phyloP scores from a whole-genome alignment of 2,113 vertebrate species.

The Bungarus multicinctus region DNA sequence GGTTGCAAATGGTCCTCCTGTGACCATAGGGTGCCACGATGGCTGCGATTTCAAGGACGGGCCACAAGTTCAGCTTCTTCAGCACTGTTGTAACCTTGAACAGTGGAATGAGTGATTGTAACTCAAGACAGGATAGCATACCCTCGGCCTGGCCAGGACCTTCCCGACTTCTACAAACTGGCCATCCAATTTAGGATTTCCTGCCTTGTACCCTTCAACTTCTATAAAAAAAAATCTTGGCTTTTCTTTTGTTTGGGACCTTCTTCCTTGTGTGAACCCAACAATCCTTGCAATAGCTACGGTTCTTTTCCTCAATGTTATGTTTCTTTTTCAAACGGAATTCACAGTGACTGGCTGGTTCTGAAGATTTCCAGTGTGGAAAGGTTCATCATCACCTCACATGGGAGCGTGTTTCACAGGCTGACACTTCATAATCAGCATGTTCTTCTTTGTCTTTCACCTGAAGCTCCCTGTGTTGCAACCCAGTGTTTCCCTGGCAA shows the following conservation, averaged over 20 bases:
- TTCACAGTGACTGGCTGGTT: not conserved
- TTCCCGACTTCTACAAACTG: not conserved
- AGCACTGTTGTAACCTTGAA: not conserved
- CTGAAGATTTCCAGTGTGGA: not conserved
- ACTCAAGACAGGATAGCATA: not conserved
- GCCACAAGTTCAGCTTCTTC: not conserved
- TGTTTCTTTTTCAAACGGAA: not conserved
- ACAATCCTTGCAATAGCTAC: not conserved
- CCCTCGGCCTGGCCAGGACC: not conserved
- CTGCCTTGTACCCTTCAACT: not conserved
- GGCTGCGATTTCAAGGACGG: not conserved
- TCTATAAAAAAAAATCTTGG: not conserved
- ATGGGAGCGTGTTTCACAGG: not conserved
- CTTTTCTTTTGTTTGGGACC: not conserved
- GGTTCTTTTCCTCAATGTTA: not conserved
- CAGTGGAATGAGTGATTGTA: not conserved
- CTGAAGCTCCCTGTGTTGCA: not conserved
- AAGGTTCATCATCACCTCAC: not conserved
- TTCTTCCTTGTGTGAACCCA: not conserved
- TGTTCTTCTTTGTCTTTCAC: not conserved
- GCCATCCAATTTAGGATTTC: not conserved
- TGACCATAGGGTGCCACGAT: not conserved
- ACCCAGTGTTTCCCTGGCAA: not conserved
- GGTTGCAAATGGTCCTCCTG: not conserved
- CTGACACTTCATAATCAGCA: not conserved